phyloP scores from a whole-genome alignment of 2,888 invertebrate genomes.

The Monoplex corrugatus region DNA sequence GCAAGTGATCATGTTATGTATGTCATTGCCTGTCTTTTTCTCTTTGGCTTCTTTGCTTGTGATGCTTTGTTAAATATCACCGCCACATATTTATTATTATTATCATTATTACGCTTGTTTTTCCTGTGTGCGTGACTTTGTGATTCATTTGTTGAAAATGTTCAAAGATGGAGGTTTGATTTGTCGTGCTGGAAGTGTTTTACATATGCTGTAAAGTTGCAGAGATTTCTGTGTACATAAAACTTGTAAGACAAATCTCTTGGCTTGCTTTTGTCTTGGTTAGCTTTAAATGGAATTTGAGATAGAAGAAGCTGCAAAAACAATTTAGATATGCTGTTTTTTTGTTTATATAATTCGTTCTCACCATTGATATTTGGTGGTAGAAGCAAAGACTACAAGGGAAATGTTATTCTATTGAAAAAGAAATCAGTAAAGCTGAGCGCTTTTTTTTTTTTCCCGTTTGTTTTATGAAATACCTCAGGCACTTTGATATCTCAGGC shows the following conservation, averaged over 20 bases:
- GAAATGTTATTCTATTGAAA: background rate
- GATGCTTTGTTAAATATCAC: constrained; percentile 32
- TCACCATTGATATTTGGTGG: background rate
- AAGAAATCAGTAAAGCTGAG: background rate
- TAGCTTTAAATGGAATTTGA: background rate
- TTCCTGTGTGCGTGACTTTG: background rate
- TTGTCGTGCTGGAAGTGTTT: background rate
- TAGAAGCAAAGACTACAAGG: background rate
- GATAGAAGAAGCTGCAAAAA: background rate
- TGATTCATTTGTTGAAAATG: background rate
- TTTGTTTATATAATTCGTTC: background rate
- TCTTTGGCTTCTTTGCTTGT: background rate
- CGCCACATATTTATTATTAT: constrained; percentile 31
- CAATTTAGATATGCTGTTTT: background rate
- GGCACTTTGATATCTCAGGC: constrained; percentile 39
- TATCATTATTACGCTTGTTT: background rate
- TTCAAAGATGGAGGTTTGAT: background rate
- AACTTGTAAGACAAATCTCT: background rate
- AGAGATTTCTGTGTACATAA: constrained; percentile 2
- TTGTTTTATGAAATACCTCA: constrained; percentile 32
- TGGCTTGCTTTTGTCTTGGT: background rate
- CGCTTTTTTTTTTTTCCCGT: background rate
- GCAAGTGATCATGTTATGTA: background rate
- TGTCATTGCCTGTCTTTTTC: background rate
- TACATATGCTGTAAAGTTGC: background rate